phyloP scores from a whole-genome alignment of 2,797 vertebrate genomes.

The Sarcophilus harrisii region DNA sequence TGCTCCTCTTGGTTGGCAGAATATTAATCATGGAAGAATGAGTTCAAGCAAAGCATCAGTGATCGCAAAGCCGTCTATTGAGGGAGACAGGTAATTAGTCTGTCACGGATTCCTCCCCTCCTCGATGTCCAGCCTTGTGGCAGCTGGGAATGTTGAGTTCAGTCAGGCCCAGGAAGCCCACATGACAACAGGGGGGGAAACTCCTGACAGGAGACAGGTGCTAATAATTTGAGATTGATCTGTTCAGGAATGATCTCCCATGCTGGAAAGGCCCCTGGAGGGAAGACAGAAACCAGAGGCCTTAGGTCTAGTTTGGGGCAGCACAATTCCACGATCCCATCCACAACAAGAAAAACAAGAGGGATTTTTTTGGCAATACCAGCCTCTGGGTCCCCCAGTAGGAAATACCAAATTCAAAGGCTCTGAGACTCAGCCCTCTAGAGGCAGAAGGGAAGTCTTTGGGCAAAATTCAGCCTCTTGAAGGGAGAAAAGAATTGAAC shows the following conservation, averaged over 20 bases:
- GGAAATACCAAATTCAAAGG: background rate
- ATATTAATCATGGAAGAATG: background rate
- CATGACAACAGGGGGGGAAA: background rate
- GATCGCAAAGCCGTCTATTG: background rate
- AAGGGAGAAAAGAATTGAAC: background rate
- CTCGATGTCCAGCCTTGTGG: background rate
- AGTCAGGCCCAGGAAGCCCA: background rate
- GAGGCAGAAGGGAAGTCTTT: background rate
- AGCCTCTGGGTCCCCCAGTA: background rate
- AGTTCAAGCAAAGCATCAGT: background rate
- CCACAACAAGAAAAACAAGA: background rate
- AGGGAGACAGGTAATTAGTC: background rate
- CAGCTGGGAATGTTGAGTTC: background rate
- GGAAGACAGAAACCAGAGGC: background rate
- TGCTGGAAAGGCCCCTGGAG: background rate
- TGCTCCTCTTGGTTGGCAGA: background rate
- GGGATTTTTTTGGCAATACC: background rate
- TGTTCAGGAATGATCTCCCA: background rate
- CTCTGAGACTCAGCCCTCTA: background rate
- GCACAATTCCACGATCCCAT: background rate
- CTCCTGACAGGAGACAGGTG: background rate
- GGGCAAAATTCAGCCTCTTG: background rate
- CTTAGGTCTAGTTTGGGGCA: background rate
- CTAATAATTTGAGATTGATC: background rate
- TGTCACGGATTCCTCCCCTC: background rate